phyloP scores from a whole-genome alignment of 1,140 invertebrate genomes.

The Saccostrea cuccullata region DNA sequence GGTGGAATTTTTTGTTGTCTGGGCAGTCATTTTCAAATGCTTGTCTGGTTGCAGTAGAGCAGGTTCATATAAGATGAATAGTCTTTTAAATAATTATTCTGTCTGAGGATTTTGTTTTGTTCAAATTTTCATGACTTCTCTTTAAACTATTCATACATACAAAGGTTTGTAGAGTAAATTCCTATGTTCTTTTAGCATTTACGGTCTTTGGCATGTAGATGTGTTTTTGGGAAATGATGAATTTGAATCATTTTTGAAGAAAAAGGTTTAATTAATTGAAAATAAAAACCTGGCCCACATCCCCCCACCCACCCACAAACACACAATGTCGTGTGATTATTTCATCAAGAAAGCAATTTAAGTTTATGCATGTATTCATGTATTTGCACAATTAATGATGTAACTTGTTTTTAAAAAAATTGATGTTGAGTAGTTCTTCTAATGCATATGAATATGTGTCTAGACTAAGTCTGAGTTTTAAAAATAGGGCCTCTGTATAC shows the following conservation, averaged over 20 bases:
- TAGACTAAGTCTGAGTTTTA: conserved; percentile 8
- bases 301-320: no score
- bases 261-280: no score
- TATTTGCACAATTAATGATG: conserved; percentile 6
- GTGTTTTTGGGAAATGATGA: no score
- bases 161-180: background rate
- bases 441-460: conserved; percentile 22
- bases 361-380: background rate
- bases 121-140: conserved; percentile 2
- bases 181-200: background rate
- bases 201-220: background rate
- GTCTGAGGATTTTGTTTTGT: background rate
- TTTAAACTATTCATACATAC: background rate
- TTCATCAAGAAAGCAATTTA: no score
- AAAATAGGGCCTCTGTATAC: background rate
- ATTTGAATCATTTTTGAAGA: no score
- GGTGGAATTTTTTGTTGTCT: conserved; percentile 2
- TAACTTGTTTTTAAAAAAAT: background rate
- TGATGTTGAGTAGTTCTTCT: background rate
- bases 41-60: background rate
- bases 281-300: no score
- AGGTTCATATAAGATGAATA: background rate
- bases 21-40: conserved; percentile 18
- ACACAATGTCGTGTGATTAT: no score
- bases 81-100: conserved; percentile 10